Conservation (phyloP, 2,888 invertebrate species). For the Corythucha ciliata region DNA sequence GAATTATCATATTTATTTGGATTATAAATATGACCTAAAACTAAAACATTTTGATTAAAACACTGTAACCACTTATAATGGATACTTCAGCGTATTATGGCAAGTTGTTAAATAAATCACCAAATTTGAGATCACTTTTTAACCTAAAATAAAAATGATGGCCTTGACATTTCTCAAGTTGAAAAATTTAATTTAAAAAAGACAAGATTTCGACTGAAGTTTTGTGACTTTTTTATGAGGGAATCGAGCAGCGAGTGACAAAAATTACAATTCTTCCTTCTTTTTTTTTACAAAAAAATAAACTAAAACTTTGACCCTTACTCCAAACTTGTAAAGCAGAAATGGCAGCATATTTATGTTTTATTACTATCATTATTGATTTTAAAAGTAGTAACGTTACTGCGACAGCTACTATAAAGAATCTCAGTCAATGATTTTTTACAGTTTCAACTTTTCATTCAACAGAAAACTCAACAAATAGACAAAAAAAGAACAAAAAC, state of each 20-base stretch:
- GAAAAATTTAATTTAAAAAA: constrained; percentile 2
- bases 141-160: constrained; percentile 27
- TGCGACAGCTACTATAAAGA: too few relatives aligned
- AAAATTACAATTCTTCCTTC: too few relatives aligned
- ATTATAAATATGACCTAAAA: constrained; percentile 30
- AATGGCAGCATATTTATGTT: too few relatives aligned
- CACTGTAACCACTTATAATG: constrained; percentile 27
- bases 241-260: neutral
- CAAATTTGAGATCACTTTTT: constrained; percentile 32
- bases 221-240: neutral
- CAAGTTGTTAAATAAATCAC: constrained; percentile 32
- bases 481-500: too few relatives aligned
- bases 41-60: constrained; percentile 30
- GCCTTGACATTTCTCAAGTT: neutral
- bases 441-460: too few relatives aligned
- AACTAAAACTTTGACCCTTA: constrained; percentile 3
- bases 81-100: constrained; percentile 29
- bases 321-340: neutral
- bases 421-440: too few relatives aligned
- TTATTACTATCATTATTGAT: too few relatives aligned
- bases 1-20: constrained; percentile 30
- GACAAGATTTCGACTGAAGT: too few relatives aligned
- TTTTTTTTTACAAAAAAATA: constrained; percentile 1
- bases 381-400: too few relatives aligned
- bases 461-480: too few relatives aligned